phyloP scores from a whole-genome alignment of 2,888 invertebrate species.

The Xestia xanthographa region DNA sequence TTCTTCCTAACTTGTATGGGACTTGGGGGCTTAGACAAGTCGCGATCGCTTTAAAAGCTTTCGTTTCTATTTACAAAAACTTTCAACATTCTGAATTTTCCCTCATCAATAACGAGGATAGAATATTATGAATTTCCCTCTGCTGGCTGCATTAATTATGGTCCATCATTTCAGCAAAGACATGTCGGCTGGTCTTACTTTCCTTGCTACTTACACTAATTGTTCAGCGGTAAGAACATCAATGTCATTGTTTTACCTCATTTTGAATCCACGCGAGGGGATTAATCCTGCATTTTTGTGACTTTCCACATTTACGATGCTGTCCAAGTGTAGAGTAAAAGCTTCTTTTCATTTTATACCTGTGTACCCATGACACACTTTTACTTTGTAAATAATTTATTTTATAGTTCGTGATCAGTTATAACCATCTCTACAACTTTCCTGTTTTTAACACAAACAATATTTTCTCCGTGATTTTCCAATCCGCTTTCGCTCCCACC shows the following conservation, averaged over 20 bases:
- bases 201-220: neutral
- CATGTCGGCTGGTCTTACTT: neutral
- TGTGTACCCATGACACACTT: neutral
- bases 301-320: conserved; percentile 61
- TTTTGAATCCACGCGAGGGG: conserved; percentile 78
- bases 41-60: neutral
- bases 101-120: neutral
- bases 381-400: neutral
- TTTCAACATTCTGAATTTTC: neutral
- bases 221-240: neutral
- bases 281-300: conserved; percentile 84
- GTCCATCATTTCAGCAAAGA: neutral
- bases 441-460: neutral
- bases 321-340: conserved; percentile 54
- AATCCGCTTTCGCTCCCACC: conserved; percentile 53
- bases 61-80: neutral
- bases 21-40: neutral
- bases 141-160: neutral
- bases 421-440: neutral
- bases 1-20: neutral
- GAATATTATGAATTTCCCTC: neutral
- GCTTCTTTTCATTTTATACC: neutral
- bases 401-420: neutral
- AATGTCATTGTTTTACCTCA: conserved; percentile 71
- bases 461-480: neutral